These are phyloP conservation scores for Brachionus rotundiformis DNA, from an alignment of 1,140 invertebrate species.

Conservation along the genomic window DNA sequence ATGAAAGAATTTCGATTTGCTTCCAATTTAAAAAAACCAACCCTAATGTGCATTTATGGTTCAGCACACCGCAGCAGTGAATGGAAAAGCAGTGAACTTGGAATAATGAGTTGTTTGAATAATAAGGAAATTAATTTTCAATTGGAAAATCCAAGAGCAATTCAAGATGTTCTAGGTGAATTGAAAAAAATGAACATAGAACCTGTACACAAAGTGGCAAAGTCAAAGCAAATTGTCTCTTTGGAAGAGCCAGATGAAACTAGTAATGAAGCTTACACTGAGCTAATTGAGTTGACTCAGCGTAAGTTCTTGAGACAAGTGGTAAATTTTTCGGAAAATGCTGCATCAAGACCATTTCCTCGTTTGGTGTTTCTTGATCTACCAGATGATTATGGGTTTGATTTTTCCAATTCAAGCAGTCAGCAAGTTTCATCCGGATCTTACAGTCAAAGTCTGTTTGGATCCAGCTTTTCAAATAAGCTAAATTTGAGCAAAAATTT, in stretches of 20 bases:
- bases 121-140: constrained; percentile 58
- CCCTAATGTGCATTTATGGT: constrained; percentile 55
- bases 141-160: constrained; percentile 55
- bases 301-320: constrained; percentile 54
- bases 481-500: not conserved
- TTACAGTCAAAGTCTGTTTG: not conserved
- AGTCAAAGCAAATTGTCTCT: not conserved
- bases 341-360: constrained; percentile 51
- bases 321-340: constrained; percentile 45
- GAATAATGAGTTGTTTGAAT: constrained; percentile 57
- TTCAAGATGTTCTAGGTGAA: not conserved
- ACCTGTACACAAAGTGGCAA: not conserved
- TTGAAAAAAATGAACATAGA: not conserved
- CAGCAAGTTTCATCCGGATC: not conserved
- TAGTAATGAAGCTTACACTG: not conserved
- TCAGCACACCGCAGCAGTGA: not conserved
- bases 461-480: not conserved
- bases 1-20: constrained; percentile 59
- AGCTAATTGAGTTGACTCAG: constrained; percentile 54
- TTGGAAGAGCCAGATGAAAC: not conserved
- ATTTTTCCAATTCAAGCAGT: not conserved
- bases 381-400: not conserved
- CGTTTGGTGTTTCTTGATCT: constrained; percentile 54
- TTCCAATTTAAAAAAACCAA: constrained; percentile 57
- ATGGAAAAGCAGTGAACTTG: constrained; percentile 55